Conservation (phyloP, 2,797 vertebrate species). For the Sarcoramphus papa region DNA sequence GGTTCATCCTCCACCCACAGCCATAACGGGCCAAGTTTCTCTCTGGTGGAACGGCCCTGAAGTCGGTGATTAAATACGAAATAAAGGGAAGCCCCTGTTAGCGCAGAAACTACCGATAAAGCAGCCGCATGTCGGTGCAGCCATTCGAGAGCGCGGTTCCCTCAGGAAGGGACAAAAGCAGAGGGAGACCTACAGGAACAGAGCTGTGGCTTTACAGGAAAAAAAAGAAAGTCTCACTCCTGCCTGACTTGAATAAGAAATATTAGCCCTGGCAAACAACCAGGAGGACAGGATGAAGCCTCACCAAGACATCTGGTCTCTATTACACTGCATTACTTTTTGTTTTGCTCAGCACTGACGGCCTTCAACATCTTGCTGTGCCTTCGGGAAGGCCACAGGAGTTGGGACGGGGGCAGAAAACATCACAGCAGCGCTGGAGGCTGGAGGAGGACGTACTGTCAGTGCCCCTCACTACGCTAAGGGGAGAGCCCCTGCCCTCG, state of each 20-base stretch:
- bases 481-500: not conserved
- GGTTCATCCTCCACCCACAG: constrained; percentile 21
- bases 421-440: not conserved
- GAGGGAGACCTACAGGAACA: not conserved
- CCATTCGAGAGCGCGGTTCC: fast-evolving
- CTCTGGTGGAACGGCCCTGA: not conserved
- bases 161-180: not conserved
- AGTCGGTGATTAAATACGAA: not conserved
- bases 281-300: not conserved
- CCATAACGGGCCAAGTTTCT: not conserved
- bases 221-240: not conserved
- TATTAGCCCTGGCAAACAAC: not conserved
- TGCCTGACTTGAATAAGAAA: constrained; percentile 2
- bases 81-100: not conserved
- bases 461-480: fast-evolving
- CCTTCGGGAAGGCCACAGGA: not conserved
- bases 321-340: not conserved
- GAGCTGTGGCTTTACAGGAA: not conserved
- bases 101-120: not conserved
- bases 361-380: not conserved
- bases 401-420: not conserved
- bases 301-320: constrained; percentile 38
- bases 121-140: not conserved
- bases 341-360: not conserved
- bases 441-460: fast-evolving